Base-by-base conservation (phyloP, 2,113 vertebrate species). In the Callopanchax toddi region DNA sequence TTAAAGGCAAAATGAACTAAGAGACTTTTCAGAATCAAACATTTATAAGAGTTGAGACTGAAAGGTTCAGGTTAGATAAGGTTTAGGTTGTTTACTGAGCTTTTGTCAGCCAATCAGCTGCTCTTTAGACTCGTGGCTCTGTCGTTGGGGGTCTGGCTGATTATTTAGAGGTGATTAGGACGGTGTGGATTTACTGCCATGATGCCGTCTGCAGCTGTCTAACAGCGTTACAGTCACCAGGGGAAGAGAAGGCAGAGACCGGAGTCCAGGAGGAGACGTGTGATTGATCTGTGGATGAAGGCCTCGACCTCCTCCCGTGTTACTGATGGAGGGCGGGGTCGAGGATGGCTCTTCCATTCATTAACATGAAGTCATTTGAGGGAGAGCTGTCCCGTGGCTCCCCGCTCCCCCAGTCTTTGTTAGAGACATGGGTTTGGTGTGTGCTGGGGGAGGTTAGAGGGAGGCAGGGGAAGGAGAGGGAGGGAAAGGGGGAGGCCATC, bases 321-420 rank as follows among this genome's bases (percentile, higher is more conserved):
- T 13, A 2, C 20, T 39, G 23, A 23, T 5, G 17, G 13, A 34
- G 53, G 42, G 22, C 0, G 48, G 70, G 58, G 11, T 6, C 55
- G 26, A 51, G 56, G 17, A 22, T 57, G 13, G 54, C 7, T 32
- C 61, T 60, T 45, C 59, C 66, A 70, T 82, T 85, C 74, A 87
- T 89, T 71, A 88, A 76, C 82, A 83, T 80, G 62, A 60, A 76
- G 75, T 75, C 18, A 64, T 83, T 69, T 82, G 54, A 61, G 56
- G 53, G 51, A 73, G 62, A 66, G 44, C 66, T 49, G 73, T 79
- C 74, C 82, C 26, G 34, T 78, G 58, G 65, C 55, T 20, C 29
- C 11, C 53, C 25, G 18, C 44, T 16, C 39, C 50, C 36, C 18
- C 40, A 11, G 26, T 78, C 81, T 88, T 88, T 88, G 86, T 88